Percentiles rank a stretch among this genome's conserved stretches.
Conservation (phyloP, 1,140 invertebrate genomes). For the Drosophila arizonae region DNA sequence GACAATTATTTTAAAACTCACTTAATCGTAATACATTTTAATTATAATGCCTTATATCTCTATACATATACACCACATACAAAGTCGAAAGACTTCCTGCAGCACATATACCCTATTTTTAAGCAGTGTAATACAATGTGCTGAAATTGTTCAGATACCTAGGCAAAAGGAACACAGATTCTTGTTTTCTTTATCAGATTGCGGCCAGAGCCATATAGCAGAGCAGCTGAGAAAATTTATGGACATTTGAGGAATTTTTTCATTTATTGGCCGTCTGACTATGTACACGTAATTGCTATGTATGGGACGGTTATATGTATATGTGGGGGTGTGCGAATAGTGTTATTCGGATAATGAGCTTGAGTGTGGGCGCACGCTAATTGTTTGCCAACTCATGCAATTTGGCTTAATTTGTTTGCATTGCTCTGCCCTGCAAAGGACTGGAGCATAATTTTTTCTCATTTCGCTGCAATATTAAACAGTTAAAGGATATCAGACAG, state of each 20-base stretch:
- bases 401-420: conserved; percentile 50
- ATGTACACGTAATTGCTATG: neutral
- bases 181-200: conserved; percentile 48
- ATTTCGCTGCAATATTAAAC: conserved; percentile 50
- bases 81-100: neutral
- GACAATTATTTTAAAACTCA: too few species aligned
- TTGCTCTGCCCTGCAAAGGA: conserved; percentile 32
- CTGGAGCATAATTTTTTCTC: conserved; percentile 20
- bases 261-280: conserved; percentile 52
- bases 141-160: conserved; percentile 8
- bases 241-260: conserved; percentile 60
- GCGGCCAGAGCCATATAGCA: conserved; percentile 59
- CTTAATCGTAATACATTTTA: too few species aligned
- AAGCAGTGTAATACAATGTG: conserved; percentile 14
- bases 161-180: conserved; percentile 19
- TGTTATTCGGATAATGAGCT: conserved; percentile 11
- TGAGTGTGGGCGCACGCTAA: conserved; percentile 25
- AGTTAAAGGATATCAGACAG: conserved; percentile 44
- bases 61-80: too few species aligned
- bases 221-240: conserved; percentile 57
- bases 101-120: neutral
- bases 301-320: neutral
- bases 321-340: conserved; percentile 7
- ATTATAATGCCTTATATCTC: too few species aligned
- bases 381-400: conserved; percentile 40